Conservation (phyloP, 2,888 invertebrate species). For the Amblyteles armatorius region DNA sequence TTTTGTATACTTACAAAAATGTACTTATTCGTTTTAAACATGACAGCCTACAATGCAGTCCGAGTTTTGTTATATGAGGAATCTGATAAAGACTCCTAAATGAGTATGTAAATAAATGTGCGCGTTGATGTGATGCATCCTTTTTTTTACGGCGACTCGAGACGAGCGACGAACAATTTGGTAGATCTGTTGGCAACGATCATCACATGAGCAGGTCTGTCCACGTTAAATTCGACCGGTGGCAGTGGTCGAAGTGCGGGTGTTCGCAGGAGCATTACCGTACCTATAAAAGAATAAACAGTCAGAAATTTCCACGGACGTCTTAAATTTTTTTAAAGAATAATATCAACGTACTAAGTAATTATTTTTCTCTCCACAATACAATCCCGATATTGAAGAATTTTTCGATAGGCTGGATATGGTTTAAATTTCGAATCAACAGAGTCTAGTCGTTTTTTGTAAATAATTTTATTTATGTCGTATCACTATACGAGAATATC, state of each 20-base stretch:
- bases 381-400: not conserved
- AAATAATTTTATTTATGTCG: not conserved
- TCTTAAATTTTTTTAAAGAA: not conserved
- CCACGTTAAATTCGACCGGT: constrained; percentile 29
- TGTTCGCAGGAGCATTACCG: not conserved
- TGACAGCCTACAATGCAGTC: no score
- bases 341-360: not conserved
- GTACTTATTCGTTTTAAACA: not conserved
- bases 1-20: no score
- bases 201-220: constrained; percentile 50
- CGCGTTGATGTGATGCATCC: not conserved
- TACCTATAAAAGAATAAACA: constrained; percentile 35
- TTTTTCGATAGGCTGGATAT: not conserved
- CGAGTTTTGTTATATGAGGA: no score
- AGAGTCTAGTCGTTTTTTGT: not conserved
- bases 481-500: not conserved
- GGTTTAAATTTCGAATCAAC: not conserved
- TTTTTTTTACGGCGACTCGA: constrained; percentile 29
- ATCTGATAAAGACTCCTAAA: not conserved
- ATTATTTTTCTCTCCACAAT: not conserved
- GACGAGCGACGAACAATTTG: constrained; percentile 35
- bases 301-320: not conserved
- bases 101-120: not conserved
- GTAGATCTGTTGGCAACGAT: constrained; percentile 27
- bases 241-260: not conserved